Percentiles rank a stretch among this genome's conserved stretches.
phyloP scores from a whole-genome alignment of 2,797 vertebrate species.

The Acanthiza pusilla region DNA sequence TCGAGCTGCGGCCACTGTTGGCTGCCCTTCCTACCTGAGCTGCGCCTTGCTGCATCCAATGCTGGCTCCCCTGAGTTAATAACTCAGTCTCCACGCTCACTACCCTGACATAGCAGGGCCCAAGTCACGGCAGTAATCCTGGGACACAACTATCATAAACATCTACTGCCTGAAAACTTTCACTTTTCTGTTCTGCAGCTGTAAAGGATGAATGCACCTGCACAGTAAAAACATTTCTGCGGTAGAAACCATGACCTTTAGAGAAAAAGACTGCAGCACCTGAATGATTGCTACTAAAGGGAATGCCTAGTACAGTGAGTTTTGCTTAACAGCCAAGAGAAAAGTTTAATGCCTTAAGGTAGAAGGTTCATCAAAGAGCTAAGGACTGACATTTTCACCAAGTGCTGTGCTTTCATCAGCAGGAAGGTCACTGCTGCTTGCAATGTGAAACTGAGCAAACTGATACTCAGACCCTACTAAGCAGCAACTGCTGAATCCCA shows the following conservation, averaged over 20 bases:
- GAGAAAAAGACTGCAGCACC: neutral
- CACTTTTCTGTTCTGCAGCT: neutral
- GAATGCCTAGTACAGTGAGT: neutral
- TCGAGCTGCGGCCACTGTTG: neutral
- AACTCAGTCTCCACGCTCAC: neutral
- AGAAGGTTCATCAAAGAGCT: neutral
- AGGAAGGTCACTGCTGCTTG: neutral
- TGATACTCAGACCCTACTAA: neutral
- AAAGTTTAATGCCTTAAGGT: neutral
- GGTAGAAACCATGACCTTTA: neutral
- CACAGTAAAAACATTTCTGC: neutral
- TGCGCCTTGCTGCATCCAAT: neutral
- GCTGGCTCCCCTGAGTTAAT: neutral
- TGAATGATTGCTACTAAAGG: neutral
- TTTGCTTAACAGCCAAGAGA: neutral
- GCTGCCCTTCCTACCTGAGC: neutral
- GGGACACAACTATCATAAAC: neutral
- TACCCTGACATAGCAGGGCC: neutral
- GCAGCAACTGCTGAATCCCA: neutral
- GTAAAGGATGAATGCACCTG: neutral
- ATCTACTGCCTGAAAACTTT: neutral
- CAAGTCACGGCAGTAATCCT: fast-evolving
- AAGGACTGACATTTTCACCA: neutral
- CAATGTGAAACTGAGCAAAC: neutral
- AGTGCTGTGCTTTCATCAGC: neutral